These are phyloP conservation scores for Helicorthomorpha holstii DNA, from an alignment of 1,140 invertebrate species.

Conservation along the genomic window DNA sequence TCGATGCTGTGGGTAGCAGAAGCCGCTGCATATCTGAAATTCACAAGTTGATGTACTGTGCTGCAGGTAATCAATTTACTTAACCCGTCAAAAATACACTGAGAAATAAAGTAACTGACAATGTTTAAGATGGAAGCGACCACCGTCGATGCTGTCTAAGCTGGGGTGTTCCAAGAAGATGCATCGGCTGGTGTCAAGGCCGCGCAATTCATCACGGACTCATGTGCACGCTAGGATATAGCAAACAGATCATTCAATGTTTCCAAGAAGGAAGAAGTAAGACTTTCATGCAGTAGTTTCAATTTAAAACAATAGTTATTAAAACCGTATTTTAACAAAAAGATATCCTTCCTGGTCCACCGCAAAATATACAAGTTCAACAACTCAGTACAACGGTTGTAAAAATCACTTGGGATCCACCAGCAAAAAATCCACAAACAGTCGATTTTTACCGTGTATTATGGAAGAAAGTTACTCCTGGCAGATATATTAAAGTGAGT, in stretches of 20 bases:
- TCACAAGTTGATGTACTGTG: slow-evolving; percentile 67
- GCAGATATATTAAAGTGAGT: slow-evolving; percentile 15
- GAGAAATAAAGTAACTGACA: background rate
- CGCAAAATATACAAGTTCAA: slow-evolving; percentile 44
- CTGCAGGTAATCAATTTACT: slow-evolving; percentile 36
- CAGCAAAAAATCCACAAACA: slow-evolving; percentile 57
- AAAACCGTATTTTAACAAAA: slow-evolving; percentile 8
- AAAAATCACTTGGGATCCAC: slow-evolving; percentile 51
- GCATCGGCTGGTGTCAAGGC: slow-evolving; percentile 58
- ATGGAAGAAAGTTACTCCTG: background rate
- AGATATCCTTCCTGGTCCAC: slow-evolving; percentile 52
- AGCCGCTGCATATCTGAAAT: slow-evolving; percentile 59
- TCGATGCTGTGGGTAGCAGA: slow-evolving; percentile 51
- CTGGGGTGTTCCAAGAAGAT: slow-evolving; percentile 48
- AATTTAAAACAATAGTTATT: background rate
- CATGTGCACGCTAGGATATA: slow-evolving; percentile 49
- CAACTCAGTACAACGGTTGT: slow-evolving; percentile 39
- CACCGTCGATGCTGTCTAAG: slow-evolving; percentile 59
- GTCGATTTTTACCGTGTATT: slow-evolving; percentile 53
- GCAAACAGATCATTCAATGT: slow-evolving; percentile 53
- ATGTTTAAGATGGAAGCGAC: slow-evolving; percentile 44
- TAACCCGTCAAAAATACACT: no score
- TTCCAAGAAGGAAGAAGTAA: slow-evolving; percentile 58
- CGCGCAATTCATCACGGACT: slow-evolving; percentile 41
- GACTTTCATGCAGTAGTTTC: background rate